A percentile compares a stretch with the other conserved stretches of the same genome.
phyloP scores from a whole-genome alignment of 2,113 vertebrate genomes.

The Myanophis thanlyinensis region DNA sequence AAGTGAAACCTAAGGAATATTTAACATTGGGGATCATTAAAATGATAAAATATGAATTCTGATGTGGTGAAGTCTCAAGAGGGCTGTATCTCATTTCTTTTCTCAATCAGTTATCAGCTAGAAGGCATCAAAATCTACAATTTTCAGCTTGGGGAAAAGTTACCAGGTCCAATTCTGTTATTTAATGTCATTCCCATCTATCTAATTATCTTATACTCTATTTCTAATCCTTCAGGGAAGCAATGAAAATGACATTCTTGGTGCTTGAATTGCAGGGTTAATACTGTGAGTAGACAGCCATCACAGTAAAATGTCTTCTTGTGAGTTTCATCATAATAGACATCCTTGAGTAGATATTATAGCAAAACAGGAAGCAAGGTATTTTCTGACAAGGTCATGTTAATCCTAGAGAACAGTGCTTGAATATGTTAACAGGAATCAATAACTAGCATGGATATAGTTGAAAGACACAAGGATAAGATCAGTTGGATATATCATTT shows the following conservation, averaged over 20 bases:
- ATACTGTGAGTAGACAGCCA: neutral
- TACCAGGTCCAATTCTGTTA: neutral
- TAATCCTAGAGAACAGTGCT: slow-evolving; percentile 18
- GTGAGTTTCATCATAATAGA: slow-evolving; percentile 6
- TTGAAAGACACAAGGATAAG: slow-evolving; percentile 44
- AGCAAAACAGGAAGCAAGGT: slow-evolving; percentile 11
- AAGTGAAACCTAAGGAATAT: neutral
- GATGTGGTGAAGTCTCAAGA: neutral
- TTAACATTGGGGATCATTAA: neutral
- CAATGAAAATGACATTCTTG: neutral
- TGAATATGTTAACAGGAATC: slow-evolving; percentile 56
- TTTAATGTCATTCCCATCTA: neutral
- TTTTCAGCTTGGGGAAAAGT: neutral
- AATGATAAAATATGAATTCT: neutral
- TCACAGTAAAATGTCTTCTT: neutral
- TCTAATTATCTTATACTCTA: slow-evolving; percentile 2
- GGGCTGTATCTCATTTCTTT: neutral
- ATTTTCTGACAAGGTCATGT: slow-evolving; percentile 17
- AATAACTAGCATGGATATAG: slow-evolving; percentile 40
- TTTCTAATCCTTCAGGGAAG: slow-evolving; percentile 1
- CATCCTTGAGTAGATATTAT: neutral
- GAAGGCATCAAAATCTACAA: neutral
- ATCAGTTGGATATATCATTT: slow-evolving; percentile 54
- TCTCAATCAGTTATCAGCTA: neutral
- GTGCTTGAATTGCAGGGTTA: neutral